A percentile compares a stretch with the other conserved stretches of the same genome.
Evolutionary conservation across 2,113 vertebrate genomes (phyloP).

Genomic region (Cygnus buccinator): DNA sequence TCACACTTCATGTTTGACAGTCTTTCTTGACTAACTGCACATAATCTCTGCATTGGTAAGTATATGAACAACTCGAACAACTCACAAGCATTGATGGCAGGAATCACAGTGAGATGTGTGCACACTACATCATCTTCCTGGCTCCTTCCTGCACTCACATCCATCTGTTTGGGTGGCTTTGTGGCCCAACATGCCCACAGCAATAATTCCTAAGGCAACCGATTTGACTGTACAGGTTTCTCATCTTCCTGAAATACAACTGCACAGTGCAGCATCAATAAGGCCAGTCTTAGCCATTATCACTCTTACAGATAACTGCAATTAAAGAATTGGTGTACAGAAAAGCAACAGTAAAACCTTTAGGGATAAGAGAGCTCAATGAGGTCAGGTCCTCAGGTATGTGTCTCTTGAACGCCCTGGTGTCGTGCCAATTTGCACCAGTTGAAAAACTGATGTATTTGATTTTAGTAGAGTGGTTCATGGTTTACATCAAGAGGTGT

Average conservation of each 20-base stretch:
- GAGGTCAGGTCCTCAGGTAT: background rate
- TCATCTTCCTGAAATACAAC: background rate
- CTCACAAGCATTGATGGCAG: accelerated
- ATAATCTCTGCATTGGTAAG: background rate
- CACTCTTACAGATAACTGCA: background rate
- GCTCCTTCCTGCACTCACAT: background rate
- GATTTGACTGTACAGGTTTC: background rate
- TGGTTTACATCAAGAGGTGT: background rate
- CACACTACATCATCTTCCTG: background rate
- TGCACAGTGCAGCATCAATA: accelerated
- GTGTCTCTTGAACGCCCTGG: background rate
- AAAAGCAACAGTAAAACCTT: background rate
- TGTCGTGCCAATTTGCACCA: background rate
- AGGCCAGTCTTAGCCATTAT: background rate
- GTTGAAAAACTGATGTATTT: background rate
- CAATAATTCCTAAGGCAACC: background rate
- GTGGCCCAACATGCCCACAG: accelerated
- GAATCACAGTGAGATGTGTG: background rate
- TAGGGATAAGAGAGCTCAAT: background rate
- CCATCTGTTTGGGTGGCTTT: background rate
- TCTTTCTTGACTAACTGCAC: background rate
- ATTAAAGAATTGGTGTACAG: background rate
- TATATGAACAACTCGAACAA: background rate
- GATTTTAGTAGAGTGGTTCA: background rate
- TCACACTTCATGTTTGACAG: background rate